Percentiles rank a stretch among this genome's conserved stretches.
phyloP scores from a whole-genome alignment of 2,888 invertebrate species.

The Drosophila falleni region DNA sequence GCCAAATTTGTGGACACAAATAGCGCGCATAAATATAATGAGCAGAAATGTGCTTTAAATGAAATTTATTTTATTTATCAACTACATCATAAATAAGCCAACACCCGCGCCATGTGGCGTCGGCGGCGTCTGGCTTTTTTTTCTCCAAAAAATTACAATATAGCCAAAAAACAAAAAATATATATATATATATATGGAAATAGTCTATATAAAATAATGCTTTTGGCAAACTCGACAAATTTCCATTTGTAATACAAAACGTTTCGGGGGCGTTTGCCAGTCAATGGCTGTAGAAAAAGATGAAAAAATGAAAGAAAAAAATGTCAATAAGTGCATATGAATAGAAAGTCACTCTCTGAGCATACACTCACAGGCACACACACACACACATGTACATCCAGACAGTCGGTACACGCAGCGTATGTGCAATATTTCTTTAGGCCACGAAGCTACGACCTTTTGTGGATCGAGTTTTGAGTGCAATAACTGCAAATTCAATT shows the following conservation, averaged over 20 bases:
- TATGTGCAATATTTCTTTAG: constrained; percentile 63
- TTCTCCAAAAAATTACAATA: neutral
- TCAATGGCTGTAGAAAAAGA: constrained; percentile 57
- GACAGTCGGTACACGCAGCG: constrained; percentile 38
- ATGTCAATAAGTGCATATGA: constrained; percentile 51
- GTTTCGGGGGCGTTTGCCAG: constrained; percentile 75
- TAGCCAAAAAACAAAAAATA: constrained; percentile 3
- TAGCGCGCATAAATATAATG: constrained; percentile 63
- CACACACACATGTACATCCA: neutral
- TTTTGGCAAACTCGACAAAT: constrained; percentile 70
- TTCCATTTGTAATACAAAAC: constrained; percentile 78
- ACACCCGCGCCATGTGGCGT: constrained; percentile 62
- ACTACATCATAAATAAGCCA: constrained; percentile 71
- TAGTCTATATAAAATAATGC: constrained; percentile 47
- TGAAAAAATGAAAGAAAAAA: neutral
- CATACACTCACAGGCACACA: neutral
- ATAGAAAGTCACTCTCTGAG: constrained; percentile 44
- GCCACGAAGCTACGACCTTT: constrained; percentile 49
- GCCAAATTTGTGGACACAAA: constrained; percentile 41
- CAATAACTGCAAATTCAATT: constrained; percentile 78
- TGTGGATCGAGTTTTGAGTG: constrained; percentile 64
- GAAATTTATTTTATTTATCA: constrained; percentile 80
- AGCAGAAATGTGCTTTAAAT: constrained; percentile 64
- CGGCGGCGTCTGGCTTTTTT: constrained; percentile 37
- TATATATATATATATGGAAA: constrained; percentile 10